A percentile compares a stretch with the other conserved stretches of the same genome.
phyloP scores from a whole-genome alignment of 2,888 invertebrate genomes.

The Sipha maydis region DNA sequence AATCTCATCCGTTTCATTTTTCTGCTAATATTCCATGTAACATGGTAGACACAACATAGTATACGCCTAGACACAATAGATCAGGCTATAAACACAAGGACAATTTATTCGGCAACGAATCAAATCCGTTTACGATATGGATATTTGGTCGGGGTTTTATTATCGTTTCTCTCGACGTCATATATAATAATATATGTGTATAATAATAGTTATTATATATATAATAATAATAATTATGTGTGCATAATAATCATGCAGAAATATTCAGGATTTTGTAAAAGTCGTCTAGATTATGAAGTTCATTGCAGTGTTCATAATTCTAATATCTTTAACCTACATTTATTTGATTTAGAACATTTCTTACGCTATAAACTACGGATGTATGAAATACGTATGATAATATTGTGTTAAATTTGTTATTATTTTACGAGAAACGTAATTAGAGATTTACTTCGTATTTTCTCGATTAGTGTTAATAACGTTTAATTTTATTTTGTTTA shows the following conservation, averaged over 20 bases:
- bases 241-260: constrained; percentile 17
- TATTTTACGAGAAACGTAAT: background rate
- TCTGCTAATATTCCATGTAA: too few species aligned
- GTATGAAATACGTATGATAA: background rate
- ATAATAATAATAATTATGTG: too few species aligned
- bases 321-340: constrained; percentile 29
- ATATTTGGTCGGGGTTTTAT: background rate
- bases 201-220: too few species aligned
- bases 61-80: too few species aligned
- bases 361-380: background rate
- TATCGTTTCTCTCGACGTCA: background rate
- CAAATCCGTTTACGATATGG: background rate
- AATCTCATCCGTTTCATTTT: too few species aligned
- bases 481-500: background rate
- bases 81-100: background rate
- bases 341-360: constrained; percentile 6
- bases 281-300: constrained; percentile 17
- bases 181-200: too few species aligned
- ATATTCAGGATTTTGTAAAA: background rate
- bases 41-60: too few species aligned
- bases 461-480: background rate
- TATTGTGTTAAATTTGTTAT: background rate
- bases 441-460: background rate
- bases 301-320: background rate
- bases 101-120: constrained; percentile 7